These are phyloP conservation scores for Gadopsis marmoratus DNA, from an alignment of 2,797 vertebrate genomes.

Conservation along the genomic window DNA sequence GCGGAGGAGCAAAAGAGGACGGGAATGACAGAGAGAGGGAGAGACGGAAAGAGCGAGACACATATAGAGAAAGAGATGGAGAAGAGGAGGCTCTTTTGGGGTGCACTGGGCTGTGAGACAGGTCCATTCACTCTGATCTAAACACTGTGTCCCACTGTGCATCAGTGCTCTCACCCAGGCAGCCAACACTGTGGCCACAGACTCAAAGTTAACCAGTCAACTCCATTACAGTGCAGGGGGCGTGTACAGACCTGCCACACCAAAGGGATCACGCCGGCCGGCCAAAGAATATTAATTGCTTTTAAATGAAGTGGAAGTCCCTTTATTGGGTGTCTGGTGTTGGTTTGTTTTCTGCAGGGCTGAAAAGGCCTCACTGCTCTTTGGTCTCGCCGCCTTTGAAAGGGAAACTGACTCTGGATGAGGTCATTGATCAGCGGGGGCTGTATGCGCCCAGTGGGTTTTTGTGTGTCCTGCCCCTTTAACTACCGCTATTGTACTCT, in stretches of 20 bases:
- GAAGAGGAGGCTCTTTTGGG: slow-evolving; percentile 81
- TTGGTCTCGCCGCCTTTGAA: slow-evolving; percentile 88
- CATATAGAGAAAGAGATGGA: slow-evolving; percentile 66
- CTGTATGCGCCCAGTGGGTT: slow-evolving; percentile 79
- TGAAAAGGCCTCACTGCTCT: slow-evolving; percentile 84
- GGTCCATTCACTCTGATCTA: slow-evolving; percentile 83
- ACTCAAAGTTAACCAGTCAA: slow-evolving; percentile 89
- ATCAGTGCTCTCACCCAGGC: slow-evolving; percentile 86
- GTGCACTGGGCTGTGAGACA: slow-evolving; percentile 88
- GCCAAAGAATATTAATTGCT: slow-evolving; percentile 90
- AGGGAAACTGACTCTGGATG: slow-evolving; percentile 83
- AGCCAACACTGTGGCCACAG: slow-evolving; percentile 80
- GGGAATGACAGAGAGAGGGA: slow-evolving; percentile 61
- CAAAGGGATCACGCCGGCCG: slow-evolving; percentile 84
- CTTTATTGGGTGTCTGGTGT: slow-evolving; percentile 91
- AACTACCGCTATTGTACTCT: slow-evolving; percentile 79
- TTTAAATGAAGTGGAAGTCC: slow-evolving; percentile 91
- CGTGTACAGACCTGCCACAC: slow-evolving; percentile 88
- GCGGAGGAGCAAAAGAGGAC: slow-evolving; percentile 66
- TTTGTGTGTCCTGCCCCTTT: slow-evolving; percentile 82
- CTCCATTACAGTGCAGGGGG: slow-evolving; percentile 86
- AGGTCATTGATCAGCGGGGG: slow-evolving; percentile 85
- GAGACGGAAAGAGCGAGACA: slow-evolving; percentile 69
- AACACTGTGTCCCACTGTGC: slow-evolving; percentile 85
- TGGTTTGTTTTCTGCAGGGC: slow-evolving; percentile 86